These are phyloP conservation scores for Sorex araneus DNA, from an alignment of 2,113 vertebrate genomes.

Conservation along the genomic window DNA sequence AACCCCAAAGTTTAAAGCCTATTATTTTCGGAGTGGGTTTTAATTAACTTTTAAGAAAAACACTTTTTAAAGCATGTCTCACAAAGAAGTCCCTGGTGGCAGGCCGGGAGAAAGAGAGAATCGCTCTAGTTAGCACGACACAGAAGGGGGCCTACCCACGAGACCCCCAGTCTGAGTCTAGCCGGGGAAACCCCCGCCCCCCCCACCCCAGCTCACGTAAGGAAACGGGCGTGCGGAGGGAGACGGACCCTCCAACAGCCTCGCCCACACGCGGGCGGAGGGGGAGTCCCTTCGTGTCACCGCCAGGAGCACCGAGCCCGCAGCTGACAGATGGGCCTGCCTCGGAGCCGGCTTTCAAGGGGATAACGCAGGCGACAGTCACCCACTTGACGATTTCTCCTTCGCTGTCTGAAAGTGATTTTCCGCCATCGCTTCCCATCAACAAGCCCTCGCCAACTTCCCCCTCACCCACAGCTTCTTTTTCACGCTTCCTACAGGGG, in stretches of 20 bases:
- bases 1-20: not conserved
- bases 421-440: not conserved
- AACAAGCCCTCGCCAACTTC: not conserved
- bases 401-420: not conserved
- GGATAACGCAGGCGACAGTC: not conserved
- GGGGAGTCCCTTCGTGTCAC: not conserved
- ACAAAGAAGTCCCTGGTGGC: not conserved
- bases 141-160: not conserved
- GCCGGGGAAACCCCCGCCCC: not conserved
- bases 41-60: not conserved
- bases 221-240: not conserved
- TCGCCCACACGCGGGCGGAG: not conserved
- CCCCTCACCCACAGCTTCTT: not conserved
- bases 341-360: not conserved
- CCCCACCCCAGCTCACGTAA: not conserved
- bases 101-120: not conserved
- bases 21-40: constrained; percentile 21
- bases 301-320: too few relatives aligned
- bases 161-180: too few relatives aligned
- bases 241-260: not conserved
- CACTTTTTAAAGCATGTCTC: not conserved
- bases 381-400: not conserved
- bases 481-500: not conserved
- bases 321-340: too few relatives aligned
- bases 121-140: not conserved